Percentiles rank a stretch among this genome's conserved stretches.
Evolutionary conservation across 2,113 vertebrate species (phyloP).

Genomic region (Callopanchax toddi): DNA sequence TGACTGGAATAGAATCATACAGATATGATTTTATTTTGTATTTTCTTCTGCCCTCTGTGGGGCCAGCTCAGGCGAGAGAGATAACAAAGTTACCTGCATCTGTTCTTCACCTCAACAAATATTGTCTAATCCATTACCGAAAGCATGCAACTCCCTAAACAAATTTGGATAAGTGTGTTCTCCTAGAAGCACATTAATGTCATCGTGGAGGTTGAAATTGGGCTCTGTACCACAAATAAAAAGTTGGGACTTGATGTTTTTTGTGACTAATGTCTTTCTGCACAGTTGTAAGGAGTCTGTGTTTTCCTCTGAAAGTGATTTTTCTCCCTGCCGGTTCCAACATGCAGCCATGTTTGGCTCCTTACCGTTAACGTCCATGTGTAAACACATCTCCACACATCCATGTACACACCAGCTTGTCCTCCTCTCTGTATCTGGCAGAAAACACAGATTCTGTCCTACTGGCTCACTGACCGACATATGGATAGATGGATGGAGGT

Average conservation of each 20-base stretch:
- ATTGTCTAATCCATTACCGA: slow-evolving; percentile 37
- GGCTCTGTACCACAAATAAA: not conserved
- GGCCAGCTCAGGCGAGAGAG: slow-evolving; percentile 21
- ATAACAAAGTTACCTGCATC: slow-evolving; percentile 29
- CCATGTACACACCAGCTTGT: slow-evolving; percentile 49
- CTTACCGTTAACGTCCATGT: not conserved
- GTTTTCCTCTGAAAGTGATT: slow-evolving; percentile 55
- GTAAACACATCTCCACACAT: slow-evolving; percentile 9
- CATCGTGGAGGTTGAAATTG: slow-evolving; percentile 13
- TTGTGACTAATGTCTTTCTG: not conserved
- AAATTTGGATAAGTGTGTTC: slow-evolving; percentile 52
- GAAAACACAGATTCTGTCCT: slow-evolving; percentile 41
- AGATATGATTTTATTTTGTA: slow-evolving; percentile 48
- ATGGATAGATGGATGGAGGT: slow-evolving; percentile 61
- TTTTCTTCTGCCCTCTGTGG: slow-evolving; percentile 40
- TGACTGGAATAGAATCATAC: slow-evolving; percentile 43
- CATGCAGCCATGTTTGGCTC: no score
- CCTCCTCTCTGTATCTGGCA: slow-evolving; percentile 47
- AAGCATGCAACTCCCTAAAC: slow-evolving; percentile 52
- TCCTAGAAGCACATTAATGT: slow-evolving; percentile 40
- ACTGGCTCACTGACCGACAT: slow-evolving; percentile 66
- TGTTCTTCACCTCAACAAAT: slow-evolving; percentile 22
- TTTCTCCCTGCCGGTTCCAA: slow-evolving; percentile 22
- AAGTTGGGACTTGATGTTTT: not conserved
- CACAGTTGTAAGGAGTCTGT: not conserved